Evolutionary conservation across 1,140 invertebrate species (phyloP), one percentile per base, ranked within the genome.

Genomic region (Heterodera schachtii): DNA sequence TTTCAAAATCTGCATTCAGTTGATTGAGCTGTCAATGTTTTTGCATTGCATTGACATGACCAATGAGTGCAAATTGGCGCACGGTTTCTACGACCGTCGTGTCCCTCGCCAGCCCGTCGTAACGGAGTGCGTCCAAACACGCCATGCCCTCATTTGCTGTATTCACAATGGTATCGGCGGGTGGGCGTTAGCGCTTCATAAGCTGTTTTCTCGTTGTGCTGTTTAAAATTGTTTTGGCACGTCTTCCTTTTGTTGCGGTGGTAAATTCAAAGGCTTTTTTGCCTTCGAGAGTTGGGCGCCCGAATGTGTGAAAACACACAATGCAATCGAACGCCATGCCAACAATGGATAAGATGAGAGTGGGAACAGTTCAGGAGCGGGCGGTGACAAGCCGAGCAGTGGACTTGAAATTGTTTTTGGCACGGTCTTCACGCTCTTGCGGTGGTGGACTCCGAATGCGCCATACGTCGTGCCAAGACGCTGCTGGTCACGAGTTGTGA

Each of bases 381-480:
- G 47, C 4, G 47, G 47, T 21, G 60, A 43, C n/a, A 21, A 66
- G n/a, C n/a, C 1, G 69, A 71, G 31, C 3, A 6, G n/a, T n/a
- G n/a, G 47, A 4, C n/a, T n/a, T n/a, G n/a, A 46, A 31, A 13
- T 7, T 19, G 41, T 47, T n/a, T 4, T 2, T 49, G 47, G 47
- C 46, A 57, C 92, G 94, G 93, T 95, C 94, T 88, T 92, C 93
- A n/a, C 91, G 91, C 86, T 92, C 92, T 3, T 95, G 94, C 90
- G 93, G 93, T 73, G 92, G 92, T 41, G 94, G 94, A 16, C 90
- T 91, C 7, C 92, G 93, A 85, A 91, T 90, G 41, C 91, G 94
- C 21, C 91, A 90, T 78, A 93, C 93, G 0, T 86, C 86, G 13
- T 94, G 94, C 88, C 90, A 93, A 19, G 92, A 93, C 85, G 87